phyloP scores from a whole-genome alignment of 2,113 vertebrate species.

The Hystrix brachyura region DNA sequence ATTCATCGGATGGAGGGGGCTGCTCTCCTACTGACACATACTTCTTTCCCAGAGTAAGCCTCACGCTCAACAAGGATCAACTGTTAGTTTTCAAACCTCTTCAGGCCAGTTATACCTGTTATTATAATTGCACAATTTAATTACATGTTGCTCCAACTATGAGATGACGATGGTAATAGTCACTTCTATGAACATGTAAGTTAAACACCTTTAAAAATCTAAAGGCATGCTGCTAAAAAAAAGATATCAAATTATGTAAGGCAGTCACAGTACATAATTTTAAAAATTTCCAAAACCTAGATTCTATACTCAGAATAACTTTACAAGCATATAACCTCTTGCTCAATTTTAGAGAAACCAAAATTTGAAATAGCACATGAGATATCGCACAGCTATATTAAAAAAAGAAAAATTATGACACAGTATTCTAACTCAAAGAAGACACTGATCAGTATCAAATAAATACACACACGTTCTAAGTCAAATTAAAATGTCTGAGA shows the following conservation, averaged over 20 bases:
- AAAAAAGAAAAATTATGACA: background rate
- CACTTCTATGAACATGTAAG: constrained; percentile 32
- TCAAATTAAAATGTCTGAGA: background rate
- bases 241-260: constrained; percentile 44
- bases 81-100: constrained; percentile 45
- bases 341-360: constrained; percentile 59
- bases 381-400: background rate
- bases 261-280: background rate
- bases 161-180: constrained; percentile 36
- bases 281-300: constrained; percentile 34
- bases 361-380: constrained; percentile 36
- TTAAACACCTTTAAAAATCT: constrained; percentile 48
- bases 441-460: background rate
- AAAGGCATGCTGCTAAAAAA: constrained; percentile 39
- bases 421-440: background rate
- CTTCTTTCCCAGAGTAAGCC: constrained; percentile 19
- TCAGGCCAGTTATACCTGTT: constrained; percentile 46
- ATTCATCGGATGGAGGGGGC: background rate
- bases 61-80: constrained; percentile 1
- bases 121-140: constrained; percentile 63
- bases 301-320: constrained; percentile 5
- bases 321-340: constrained; percentile 37
- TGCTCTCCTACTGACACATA: background rate
- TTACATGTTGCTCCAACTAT: constrained; percentile 66
- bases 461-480: background rate